These are phyloP conservation scores for Graptemys geographica DNA, from an alignment of 2,797 vertebrate genomes.

Conservation along the genomic window DNA sequence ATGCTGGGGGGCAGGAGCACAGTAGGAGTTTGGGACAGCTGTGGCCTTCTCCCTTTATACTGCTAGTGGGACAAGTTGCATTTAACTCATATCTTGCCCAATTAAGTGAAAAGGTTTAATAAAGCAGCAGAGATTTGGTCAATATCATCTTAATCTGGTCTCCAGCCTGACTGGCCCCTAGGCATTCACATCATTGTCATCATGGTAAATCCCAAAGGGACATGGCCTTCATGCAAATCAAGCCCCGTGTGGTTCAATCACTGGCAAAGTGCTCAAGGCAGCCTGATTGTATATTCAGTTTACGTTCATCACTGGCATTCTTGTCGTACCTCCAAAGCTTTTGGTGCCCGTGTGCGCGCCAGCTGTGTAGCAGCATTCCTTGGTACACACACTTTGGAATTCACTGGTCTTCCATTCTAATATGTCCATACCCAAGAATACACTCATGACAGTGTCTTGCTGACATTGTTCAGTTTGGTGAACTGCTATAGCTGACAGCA, in stretches of 20 bases:
- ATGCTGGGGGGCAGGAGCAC: neutral
- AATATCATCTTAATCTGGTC: neutral
- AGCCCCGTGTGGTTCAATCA: neutral
- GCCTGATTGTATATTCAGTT: neutral
- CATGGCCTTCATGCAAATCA: neutral
- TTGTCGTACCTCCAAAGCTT: no score
- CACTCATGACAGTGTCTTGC: no score
- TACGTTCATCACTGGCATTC: neutral
- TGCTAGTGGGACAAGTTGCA: neutral
- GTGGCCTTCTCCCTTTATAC: neutral
- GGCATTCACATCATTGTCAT: neutral
- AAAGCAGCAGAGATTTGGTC: neutral
- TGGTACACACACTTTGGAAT: neutral
- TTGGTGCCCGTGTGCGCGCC: neutral
- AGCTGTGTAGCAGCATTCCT: neutral
- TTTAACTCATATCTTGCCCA: neutral
- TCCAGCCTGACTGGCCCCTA: neutral
- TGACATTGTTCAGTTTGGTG: no score
- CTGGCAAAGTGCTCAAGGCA: neutral
- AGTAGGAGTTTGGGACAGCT: neutral
- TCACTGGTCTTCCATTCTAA: neutral
- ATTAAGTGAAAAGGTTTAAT: neutral
- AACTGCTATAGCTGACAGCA: no score
- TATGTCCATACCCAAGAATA: neutral
- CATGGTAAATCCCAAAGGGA: neutral